Evolutionary conservation across 64 coral and sea anemone genomes (phyloP).

Genomic region (Montipora capricornis): DNA sequence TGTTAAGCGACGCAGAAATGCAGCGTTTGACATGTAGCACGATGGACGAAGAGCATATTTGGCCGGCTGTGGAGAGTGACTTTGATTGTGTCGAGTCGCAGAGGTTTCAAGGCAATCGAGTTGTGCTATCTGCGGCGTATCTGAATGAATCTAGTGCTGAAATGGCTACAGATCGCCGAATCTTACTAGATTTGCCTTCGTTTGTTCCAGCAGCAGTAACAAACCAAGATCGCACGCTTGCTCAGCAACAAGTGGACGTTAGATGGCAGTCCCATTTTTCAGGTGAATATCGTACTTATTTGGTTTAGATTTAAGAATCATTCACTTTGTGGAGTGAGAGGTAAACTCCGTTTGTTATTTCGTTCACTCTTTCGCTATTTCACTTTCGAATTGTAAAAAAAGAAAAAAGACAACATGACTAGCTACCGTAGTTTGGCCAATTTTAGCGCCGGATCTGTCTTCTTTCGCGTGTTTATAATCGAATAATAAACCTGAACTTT

Average conservation of each 20-base stretch:
- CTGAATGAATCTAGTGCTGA: slow-evolving; percentile 36
- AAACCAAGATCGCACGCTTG: slow-evolving; percentile 25
- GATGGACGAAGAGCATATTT: slow-evolving; percentile 83
- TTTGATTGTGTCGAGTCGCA: slow-evolving; percentile 73
- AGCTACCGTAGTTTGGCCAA: background rate
- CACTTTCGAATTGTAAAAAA: slow-evolving; percentile 34
- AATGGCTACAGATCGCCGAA: slow-evolving; percentile 45
- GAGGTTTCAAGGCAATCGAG: slow-evolving; percentile 53
- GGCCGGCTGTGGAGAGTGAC: slow-evolving; percentile 59
- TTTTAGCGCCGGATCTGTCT: background rate
- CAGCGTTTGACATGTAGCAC: slow-evolving; percentile 79
- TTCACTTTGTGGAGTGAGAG: background rate
- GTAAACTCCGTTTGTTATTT: slow-evolving; percentile 7
- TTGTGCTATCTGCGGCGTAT: slow-evolving; percentile 33
- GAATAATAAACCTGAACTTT: slow-evolving; percentile 14
- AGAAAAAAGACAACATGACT: background rate
- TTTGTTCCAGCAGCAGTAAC: slow-evolving; percentile 9
- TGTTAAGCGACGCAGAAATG: slow-evolving; percentile 94
- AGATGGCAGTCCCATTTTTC: slow-evolving; percentile 35
- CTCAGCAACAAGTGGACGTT: slow-evolving; percentile 14
- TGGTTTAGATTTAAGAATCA: background rate
- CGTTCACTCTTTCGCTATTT: background rate
- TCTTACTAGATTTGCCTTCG: slow-evolving; percentile 30
- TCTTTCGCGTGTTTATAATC: background rate
- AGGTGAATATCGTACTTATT: slow-evolving; percentile 34